Evolutionary conservation across 2,888 invertebrate genomes (phyloP), one percentile per base, ranked within the genome.

Genomic region (Rotaria socialis): DNA sequence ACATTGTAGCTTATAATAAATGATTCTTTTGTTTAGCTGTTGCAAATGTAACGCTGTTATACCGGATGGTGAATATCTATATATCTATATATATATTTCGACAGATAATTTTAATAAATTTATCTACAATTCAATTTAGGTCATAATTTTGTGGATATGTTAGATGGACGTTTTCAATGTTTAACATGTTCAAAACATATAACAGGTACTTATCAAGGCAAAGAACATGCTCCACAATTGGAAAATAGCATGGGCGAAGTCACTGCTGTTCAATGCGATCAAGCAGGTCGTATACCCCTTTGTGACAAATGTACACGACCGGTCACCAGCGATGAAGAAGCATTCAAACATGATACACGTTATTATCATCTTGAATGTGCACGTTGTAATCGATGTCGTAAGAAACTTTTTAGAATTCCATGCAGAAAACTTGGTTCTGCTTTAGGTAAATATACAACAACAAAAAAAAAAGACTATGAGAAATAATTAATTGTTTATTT

Each of bases 341-440:
- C 84, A 55, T 84, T 84, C 35, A 55, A 35, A 52, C 84, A 50
- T 56, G 56, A 56, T 27, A 56, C 52, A 35, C 41, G 84, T 47
- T 56, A 84, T 35, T 84, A 84, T 84, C 84, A 84, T 84, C n/a
- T 84, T 8, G 55, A 52, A 55, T 84, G 84, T 56, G 52, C 84
- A 24, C 52, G 55, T n/a, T 84, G 84, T 55, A 84, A 84, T 55
- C 50, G 84, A 4, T 84, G 84, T 56, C 84, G 84, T 47, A 52
- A 56, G 56, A 84, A 84, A 55, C 35, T 84, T 27, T 41, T 84
- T 8, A 52, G 27, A 56, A 55, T 84, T 24, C 84, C 84, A n/a
- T 84, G 84, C 22, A 10, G 84, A 84, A 84, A 84, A 56, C 56
- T 84, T 56, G 84, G 84, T 10, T 84, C 84, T n/a, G 84, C 84